Conservation (phyloP, 2,113 vertebrate genomes). For the Rhipidura dahli region DNA sequence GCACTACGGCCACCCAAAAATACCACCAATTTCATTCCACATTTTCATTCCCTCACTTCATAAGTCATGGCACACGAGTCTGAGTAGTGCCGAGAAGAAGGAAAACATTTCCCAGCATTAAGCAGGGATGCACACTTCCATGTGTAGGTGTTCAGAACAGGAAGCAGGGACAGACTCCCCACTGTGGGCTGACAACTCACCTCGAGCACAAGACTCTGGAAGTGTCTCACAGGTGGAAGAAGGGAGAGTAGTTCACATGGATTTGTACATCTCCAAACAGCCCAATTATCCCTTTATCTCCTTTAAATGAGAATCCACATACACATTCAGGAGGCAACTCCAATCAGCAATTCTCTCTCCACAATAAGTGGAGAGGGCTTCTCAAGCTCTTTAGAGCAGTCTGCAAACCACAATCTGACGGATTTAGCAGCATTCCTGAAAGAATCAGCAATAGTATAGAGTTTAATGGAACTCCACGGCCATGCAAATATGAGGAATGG, state of each 20-base stretch:
- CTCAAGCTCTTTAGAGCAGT: not conserved
- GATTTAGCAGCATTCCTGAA: not conserved
- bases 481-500: not conserved
- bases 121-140: not conserved
- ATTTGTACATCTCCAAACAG: not conserved
- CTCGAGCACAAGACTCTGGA: not conserved
- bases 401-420: not conserved
- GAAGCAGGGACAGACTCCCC: not conserved
- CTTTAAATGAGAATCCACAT: not conserved
- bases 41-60: not conserved
- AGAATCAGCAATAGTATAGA: not conserved
- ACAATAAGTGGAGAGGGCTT: not conserved
- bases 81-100: not conserved
- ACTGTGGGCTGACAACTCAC: not conserved
- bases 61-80: not conserved
- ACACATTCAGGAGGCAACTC: not conserved
- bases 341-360: not conserved
- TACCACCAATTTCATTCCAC: not conserved
- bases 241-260: not conserved
- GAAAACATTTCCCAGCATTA: not conserved
- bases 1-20: not conserved
- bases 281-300: not conserved
- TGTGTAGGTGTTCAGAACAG: accelerated
- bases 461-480: not conserved
- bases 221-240: no score